phyloP scores from a whole-genome alignment of 1,140 invertebrate genomes.

The Platyura marginata region DNA sequence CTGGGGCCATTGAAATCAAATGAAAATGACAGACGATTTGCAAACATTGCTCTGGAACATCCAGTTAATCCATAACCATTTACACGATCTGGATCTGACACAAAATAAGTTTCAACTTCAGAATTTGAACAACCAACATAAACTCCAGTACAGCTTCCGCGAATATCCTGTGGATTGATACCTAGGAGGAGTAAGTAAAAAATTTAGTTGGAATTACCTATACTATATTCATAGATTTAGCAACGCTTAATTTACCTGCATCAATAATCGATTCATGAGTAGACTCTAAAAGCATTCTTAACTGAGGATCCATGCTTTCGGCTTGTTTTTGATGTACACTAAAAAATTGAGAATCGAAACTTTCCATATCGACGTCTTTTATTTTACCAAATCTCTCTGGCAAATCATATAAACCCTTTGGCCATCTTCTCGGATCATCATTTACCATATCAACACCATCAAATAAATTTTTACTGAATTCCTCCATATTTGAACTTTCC shows the following conservation, averaged over 20 bases:
- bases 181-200: constrained; percentile 25
- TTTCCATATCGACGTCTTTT: constrained; percentile 70
- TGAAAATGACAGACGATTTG: constrained; percentile 87
- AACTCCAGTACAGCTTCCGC: constrained; percentile 74
- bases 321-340: constrained; percentile 88
- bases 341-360: constrained; percentile 88
- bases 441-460: constrained; percentile 76
- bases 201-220: constrained; percentile 2
- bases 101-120: constrained; percentile 73
- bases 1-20: constrained; percentile 87
- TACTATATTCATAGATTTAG: neutral
- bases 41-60: constrained; percentile 85
- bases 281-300: constrained; percentile 78
- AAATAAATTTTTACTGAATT: constrained; percentile 74
- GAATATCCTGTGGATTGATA: constrained; percentile 58
- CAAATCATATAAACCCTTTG: constrained; percentile 53
- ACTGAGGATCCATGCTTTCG: constrained; percentile 87
- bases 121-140: constrained; percentile 76
- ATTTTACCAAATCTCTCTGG: constrained; percentile 76
- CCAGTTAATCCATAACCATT: constrained; percentile 88
- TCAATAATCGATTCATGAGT: constrained; percentile 90
- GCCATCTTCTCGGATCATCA: constrained; percentile 68
- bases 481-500: constrained; percentile 69
- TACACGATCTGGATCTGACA: constrained; percentile 47
- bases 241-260: constrained; percentile 37